phyloP scores from a whole-genome alignment of 2,888 invertebrate genomes.

The Chymomyza caudatula region DNA sequence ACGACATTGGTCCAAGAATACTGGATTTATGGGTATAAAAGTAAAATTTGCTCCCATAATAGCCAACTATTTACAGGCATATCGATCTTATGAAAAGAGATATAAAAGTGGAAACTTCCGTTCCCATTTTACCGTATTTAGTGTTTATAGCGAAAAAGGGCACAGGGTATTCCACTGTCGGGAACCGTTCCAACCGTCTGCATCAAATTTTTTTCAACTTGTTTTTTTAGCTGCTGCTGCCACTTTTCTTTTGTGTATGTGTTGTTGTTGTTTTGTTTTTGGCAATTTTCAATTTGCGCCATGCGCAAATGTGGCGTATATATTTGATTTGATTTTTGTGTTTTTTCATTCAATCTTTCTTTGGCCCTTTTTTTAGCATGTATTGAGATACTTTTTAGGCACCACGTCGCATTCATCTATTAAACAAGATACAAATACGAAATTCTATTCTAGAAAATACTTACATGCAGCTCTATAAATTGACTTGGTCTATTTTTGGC shows the following conservation, averaged over 20 bases:
- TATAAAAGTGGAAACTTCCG: no score
- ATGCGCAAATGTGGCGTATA: not conserved
- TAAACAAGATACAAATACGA: not conserved
- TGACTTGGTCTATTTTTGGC: slow-evolving; percentile 10
- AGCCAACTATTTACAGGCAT: no score
- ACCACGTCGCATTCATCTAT: not conserved
- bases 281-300: not conserved
- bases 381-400: not conserved
- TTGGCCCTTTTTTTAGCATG: not conserved
- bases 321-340: not conserved
- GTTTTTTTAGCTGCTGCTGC: not conserved
- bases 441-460: not conserved
- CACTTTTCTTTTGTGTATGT: not conserved
- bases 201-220: no score
- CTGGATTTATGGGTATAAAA: no score
- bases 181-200: no score
- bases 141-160: not conserved
- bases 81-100: no score
- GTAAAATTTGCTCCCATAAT: no score
- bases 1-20: no score
- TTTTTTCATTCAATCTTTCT: not conserved
- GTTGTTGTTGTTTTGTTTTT: not conserved
- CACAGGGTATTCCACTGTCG: not conserved
- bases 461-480: slow-evolving; percentile 3
- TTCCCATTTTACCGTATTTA: not conserved